Conservation (phyloP, 2,797 vertebrate genomes). For the Caiman crocodilus region DNA sequence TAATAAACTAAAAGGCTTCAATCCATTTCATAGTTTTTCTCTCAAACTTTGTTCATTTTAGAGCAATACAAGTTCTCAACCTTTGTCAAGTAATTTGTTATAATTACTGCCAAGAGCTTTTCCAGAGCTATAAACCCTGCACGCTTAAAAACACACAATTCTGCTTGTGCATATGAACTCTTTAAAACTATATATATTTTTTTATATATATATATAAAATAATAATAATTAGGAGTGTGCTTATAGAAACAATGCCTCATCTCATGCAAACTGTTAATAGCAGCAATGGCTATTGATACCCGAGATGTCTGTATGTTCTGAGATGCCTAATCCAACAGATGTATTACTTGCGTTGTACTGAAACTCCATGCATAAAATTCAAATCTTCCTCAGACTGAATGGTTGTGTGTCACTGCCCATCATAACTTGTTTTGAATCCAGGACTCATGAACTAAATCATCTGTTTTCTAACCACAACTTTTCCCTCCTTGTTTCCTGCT, state of each 20-base stretch:
- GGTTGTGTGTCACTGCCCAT: not conserved
- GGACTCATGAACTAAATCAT: constrained; percentile 44
- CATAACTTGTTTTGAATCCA: constrained; percentile 45
- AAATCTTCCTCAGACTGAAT: not conserved
- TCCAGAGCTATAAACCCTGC: not conserved
- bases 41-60: not conserved
- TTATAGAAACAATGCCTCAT: not conserved
- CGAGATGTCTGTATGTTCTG: not conserved
- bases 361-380: not conserved
- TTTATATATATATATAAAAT: too few species aligned
- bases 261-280: not conserved
- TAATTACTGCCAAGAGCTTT: not conserved
- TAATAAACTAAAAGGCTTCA: not conserved
- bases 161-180: not conserved
- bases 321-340: not conserved
- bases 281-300: not conserved
- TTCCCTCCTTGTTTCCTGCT: constrained; percentile 30
- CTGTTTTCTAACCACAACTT: constrained; percentile 6
- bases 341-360: constrained; percentile 21
- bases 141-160: not conserved
- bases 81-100: not conserved
- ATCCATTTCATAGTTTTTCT: not conserved
- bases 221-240: not conserved
- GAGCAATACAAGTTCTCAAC: not conserved
- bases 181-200: not conserved